Percentiles rank a stretch among this genome's conserved stretches.
These are phyloP conservation scores for Apamea sordens DNA, from an alignment of 2,888 invertebrate genomes.

Conservation along the genomic window DNA sequence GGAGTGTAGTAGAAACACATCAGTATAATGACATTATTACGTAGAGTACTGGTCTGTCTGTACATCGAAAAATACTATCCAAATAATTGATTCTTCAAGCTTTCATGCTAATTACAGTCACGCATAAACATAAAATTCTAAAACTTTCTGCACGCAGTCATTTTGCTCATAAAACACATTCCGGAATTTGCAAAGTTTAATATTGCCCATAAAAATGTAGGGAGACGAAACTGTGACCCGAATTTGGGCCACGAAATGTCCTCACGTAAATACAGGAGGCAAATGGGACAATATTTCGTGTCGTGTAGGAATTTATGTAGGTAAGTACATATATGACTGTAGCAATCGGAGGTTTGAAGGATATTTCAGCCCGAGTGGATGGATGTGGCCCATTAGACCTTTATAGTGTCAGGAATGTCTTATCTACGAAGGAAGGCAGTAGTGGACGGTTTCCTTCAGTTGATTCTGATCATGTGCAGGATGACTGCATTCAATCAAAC, in stretches of 20 bases:
- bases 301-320: slow-evolving; percentile 18
- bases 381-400: slow-evolving; percentile 58
- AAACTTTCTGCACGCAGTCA: slow-evolving; percentile 39
- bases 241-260: slow-evolving; percentile 52
- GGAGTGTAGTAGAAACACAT: slow-evolving; percentile 12
- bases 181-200: slow-evolving; percentile 51
- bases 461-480: slow-evolving; percentile 50
- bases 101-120: slow-evolving; percentile 41
- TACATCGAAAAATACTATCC: neutral
- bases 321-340: neutral
- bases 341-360: slow-evolving; percentile 37
- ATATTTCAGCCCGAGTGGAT: slow-evolving; percentile 41
- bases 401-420: slow-evolving; percentile 45
- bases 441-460: slow-evolving; percentile 57
- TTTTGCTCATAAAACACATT: slow-evolving; percentile 35
- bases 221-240: slow-evolving; percentile 49
- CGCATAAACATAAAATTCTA: slow-evolving; percentile 29
- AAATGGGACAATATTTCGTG: slow-evolving; percentile 40
- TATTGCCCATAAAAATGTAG: slow-evolving; percentile 54
- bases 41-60: neutral
- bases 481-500: slow-evolving; percentile 39
- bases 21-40: slow-evolving; percentile 17
- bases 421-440: slow-evolving; percentile 53
- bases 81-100: slow-evolving; percentile 34
- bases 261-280: slow-evolving; percentile 49